Conservation (phyloP, 2,113 vertebrate species). For the Elephantulus edwardii region DNA sequence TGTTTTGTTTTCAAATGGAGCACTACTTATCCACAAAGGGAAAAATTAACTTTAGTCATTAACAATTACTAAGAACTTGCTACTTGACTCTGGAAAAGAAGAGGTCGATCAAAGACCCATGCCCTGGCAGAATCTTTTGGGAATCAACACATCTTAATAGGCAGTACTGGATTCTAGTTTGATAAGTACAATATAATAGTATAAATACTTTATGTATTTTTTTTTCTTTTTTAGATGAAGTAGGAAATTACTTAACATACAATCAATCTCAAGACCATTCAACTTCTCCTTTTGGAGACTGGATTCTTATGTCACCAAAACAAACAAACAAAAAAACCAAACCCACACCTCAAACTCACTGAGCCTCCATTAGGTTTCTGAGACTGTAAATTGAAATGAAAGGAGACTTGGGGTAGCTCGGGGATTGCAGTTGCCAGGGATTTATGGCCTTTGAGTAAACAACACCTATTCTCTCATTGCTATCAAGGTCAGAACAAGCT, state of each 20-base stretch:
- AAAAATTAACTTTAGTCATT: not conserved
- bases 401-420: no score
- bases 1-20: no score
- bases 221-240: not conserved
- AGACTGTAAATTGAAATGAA: no score
- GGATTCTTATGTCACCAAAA: no score
- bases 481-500: no score
- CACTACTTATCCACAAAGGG: not conserved
- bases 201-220: not conserved
- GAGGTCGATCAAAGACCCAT: not conserved
- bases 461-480: no score
- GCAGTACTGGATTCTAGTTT: not conserved
- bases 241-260: not conserved
- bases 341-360: no score
- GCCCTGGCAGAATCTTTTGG: not conserved
- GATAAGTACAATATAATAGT: fast-evolving
- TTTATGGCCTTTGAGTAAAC: no score
- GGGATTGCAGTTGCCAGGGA: no score
- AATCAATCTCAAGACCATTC: fast-evolving
- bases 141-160: not conserved
- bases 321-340: no score
- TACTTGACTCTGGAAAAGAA: not conserved
- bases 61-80: not conserved
- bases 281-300: not conserved
- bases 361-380: no score